Evolutionary conservation across 2,113 vertebrate species (phyloP), one percentile per base, ranked within the genome.

Genomic region (Scartelaos histophorus): DNA sequence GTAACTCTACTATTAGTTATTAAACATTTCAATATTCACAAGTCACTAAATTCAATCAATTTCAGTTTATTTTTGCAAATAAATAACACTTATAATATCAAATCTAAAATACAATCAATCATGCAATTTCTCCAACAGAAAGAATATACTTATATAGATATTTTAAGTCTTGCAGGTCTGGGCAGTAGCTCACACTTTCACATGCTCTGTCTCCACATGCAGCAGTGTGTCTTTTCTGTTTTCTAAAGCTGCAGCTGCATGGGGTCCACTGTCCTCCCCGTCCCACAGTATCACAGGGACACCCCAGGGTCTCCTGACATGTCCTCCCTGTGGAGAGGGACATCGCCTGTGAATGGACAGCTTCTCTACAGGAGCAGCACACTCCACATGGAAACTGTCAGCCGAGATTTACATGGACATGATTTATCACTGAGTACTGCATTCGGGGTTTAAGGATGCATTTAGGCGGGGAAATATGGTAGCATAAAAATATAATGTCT

Each of bases 201-300:
- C 13, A 45, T 25, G 10, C 13, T 70, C 19, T 53, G 72, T 49
- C 69, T 60, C 71, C 43, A 25, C 45, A 73, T 45, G 54, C 67
- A 64, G 12, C 57, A 54, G 38, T 5, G 25, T 49, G 65, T 58
- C 56, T 73, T 45, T 73, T 54, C 60, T 77, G 6, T 45, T 66
- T 66, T 67, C 25, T 66, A 62, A 53, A 71, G 71, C 53, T 13
- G 1, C 5, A 66, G 58, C 86, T 66, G 80, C 82, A 81, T 82
- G 87, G 38, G 82, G 84, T 75, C 82, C 10, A 56, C 73, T 72
- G 46, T 71, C 70, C 78, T 68, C 10, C 54, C 73, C 69, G 46
- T 72, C 70, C 78, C 66, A 61, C 69, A 76, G 69, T 79, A 82
- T 51, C 75, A 81, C 74, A 72, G 73, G 75, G 69, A 54, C 77